Percentiles rank a stretch among this genome's conserved stretches.
These are phyloP conservation scores for Drosophila multiciliata DNA, from an alignment of 2,888 invertebrate genomes.

Conservation along the genomic window DNA sequence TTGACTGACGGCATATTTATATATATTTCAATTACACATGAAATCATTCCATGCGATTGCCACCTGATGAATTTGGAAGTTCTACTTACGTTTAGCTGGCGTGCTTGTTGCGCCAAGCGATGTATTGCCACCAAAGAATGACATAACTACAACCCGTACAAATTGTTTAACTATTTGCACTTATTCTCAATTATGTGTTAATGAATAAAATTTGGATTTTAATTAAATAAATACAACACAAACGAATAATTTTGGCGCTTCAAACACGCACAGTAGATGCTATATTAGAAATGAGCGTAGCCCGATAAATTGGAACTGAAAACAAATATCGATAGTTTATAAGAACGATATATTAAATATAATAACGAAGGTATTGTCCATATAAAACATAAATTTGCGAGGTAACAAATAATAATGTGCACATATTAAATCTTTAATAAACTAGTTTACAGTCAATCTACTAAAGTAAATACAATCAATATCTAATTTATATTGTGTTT, in stretches of 20 bases:
- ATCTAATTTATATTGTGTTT: not conserved
- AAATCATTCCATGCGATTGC: not conserved
- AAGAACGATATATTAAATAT: not conserved
- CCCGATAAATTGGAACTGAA: slow-evolving; percentile 16
- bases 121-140: slow-evolving; percentile 83
- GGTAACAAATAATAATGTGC: not conserved
- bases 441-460: not conserved
- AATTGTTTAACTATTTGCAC: not conserved
- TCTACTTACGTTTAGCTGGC: slow-evolving; percentile 86
- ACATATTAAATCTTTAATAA: not conserved
- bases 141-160: slow-evolving; percentile 71
- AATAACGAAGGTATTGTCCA: not conserved
- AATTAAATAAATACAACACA: slow-evolving; percentile 31
- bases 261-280: slow-evolving; percentile 16
- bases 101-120: slow-evolving; percentile 86
- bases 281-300: slow-evolving; percentile 25
- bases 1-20: slow-evolving; percentile 23
- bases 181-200: slow-evolving; percentile 2
- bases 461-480: not conserved
- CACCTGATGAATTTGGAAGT: slow-evolving; percentile 25
- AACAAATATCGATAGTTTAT: slow-evolving; percentile 22
- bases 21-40: slow-evolving; percentile 2
- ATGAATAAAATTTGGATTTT: not conserved
- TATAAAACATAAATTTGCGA: not conserved
- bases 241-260: slow-evolving; percentile 62